A percentile compares a stretch with the other conserved stretches of the same genome.
Evolutionary conservation across 1,140 invertebrate species (phyloP).

Genomic region (Bombus difficillimus): DNA sequence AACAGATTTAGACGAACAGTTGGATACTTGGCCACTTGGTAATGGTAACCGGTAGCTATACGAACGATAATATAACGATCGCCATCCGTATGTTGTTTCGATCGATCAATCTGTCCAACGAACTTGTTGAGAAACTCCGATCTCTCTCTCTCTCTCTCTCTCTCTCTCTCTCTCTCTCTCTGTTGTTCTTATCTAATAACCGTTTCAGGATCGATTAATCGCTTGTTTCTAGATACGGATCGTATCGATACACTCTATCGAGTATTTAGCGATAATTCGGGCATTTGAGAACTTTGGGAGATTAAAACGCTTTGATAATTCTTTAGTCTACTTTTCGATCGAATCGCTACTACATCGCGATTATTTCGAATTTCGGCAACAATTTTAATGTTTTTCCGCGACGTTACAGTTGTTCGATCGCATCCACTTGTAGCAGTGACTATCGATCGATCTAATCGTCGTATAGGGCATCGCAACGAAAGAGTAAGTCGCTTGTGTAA

Average conservation of each 20-base stretch:
- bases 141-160: no score
- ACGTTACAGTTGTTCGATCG: not conserved
- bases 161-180: no score
- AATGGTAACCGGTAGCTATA: constrained; percentile 33
- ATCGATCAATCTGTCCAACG: constrained; percentile 34
- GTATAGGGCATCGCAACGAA: not conserved
- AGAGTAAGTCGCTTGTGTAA: not conserved
- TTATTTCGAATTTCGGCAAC: not conserved
- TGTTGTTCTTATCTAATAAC: not conserved
- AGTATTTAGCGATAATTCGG: no score
- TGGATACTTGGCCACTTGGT: not conserved
- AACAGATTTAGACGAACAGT: constrained; percentile 43
- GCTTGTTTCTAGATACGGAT: not conserved
- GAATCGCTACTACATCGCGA: not conserved
- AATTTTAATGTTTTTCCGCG: not conserved
- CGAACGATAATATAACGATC: constrained; percentile 36
- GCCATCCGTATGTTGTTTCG: not conserved
- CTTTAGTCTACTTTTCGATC: no score
- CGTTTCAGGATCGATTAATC: not conserved
- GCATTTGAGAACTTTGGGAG: not conserved
- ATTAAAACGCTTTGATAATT: not conserved
- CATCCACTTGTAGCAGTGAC: not conserved
- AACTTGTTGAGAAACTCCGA: not conserved
- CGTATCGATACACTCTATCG: not conserved
- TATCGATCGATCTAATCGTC: not conserved